Conservation (phyloP, 23 tunicate species). For the Ciona savignyi region DNA sequence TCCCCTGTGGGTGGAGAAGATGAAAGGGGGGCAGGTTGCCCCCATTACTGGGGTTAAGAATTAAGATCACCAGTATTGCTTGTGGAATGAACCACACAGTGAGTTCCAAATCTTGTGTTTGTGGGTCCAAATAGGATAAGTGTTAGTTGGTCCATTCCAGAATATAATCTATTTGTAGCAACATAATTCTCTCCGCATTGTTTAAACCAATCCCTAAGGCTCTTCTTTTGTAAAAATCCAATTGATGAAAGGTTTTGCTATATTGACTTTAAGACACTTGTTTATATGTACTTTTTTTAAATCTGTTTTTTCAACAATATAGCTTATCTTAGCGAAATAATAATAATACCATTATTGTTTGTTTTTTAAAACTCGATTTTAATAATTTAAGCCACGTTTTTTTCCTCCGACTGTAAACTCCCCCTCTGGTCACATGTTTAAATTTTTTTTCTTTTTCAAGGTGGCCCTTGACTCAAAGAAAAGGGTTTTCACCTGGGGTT, state of each 20-base stretch:
- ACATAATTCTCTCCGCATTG: too few species aligned
- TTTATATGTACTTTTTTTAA: too few species aligned
- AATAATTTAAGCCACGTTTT: too few species aligned
- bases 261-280: too few species aligned
- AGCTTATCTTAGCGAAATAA: too few species aligned
- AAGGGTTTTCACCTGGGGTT: slow-evolving; percentile 90
- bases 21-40: slow-evolving; percentile 45
- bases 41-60: slow-evolving; percentile 77
- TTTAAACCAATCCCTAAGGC: too few species aligned
- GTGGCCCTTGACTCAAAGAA: slow-evolving; percentile 82
- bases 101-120: neutral
- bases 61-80: slow-evolving; percentile 53
- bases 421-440: neutral
- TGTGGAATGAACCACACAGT: slow-evolving; percentile 81
- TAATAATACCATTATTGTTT: too few species aligned
- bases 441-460: slow-evolving; percentile 13
- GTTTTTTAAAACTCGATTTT: neutral
- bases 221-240: neutral
- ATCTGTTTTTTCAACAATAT: too few species aligned
- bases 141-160: too few species aligned
- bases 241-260: too few species aligned
- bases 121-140: neutral
- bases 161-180: too few species aligned
- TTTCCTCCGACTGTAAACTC: too few species aligned
- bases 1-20: slow-evolving; percentile 85